Conservation (phyloP, 2,113 vertebrate species). For the Albula glossodonta region DNA sequence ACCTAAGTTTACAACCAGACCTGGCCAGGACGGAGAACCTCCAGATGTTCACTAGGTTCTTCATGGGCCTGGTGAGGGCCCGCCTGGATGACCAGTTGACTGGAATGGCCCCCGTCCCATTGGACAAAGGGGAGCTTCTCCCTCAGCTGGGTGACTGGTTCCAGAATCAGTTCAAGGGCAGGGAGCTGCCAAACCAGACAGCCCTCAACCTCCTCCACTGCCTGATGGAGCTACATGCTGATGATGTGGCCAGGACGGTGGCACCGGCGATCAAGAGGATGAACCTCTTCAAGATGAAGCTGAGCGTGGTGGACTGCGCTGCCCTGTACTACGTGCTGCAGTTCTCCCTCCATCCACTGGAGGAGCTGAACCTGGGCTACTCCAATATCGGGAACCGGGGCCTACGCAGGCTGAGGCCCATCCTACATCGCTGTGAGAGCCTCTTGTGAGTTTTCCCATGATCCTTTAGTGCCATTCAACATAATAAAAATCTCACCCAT, state of each 20-base stretch:
- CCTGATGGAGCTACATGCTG: constrained; percentile 59
- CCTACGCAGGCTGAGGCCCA: constrained; percentile 50
- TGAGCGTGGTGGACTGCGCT: constrained; percentile 65
- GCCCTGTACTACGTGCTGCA: constrained; percentile 61
- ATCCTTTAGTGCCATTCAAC: not conserved
- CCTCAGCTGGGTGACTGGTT: constrained; percentile 55
- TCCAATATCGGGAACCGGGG: constrained; percentile 66
- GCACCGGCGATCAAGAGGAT: constrained; percentile 58
- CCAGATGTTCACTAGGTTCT: constrained; percentile 69
- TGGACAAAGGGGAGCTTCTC: constrained; percentile 34
- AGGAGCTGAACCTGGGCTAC: constrained; percentile 66
- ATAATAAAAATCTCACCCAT: no score
- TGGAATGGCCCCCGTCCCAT: constrained; percentile 41
- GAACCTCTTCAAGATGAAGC: constrained; percentile 65
- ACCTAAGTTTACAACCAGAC: constrained; percentile 32
- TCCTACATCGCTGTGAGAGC: constrained; percentile 63
- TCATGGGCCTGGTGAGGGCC: constrained; percentile 58
- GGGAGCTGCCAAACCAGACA: constrained; percentile 45
- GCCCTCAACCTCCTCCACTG: constrained; percentile 65
- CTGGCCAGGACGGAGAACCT: constrained; percentile 51
- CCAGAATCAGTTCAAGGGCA: constrained; percentile 48
- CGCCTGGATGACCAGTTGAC: constrained; percentile 50
- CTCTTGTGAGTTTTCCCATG: constrained; percentile 58
- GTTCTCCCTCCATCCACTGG: constrained; percentile 54
- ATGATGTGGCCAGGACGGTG: constrained; percentile 43